Evolutionary conservation across 2,113 vertebrate species (phyloP).

Genomic region (Psilopsiagon aurifrons): DNA sequence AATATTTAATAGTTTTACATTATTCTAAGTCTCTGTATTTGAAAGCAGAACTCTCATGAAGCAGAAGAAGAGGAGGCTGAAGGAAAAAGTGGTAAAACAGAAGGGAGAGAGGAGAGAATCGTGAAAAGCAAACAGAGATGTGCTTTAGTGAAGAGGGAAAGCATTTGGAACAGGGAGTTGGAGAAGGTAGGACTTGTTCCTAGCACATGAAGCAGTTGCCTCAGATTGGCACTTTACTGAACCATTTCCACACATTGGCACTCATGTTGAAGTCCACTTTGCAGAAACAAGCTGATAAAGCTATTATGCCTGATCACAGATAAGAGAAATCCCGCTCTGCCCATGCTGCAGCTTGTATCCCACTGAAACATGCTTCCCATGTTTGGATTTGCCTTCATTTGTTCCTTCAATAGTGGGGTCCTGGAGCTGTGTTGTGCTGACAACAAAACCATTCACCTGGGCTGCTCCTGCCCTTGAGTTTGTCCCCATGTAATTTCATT

Average conservation of each 20-base stretch:
- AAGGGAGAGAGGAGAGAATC: not conserved
- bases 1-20: not conserved
- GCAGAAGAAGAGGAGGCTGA: not conserved
- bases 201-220: not conserved
- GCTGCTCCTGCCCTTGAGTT: constrained; percentile 1
- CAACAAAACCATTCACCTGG: not conserved
- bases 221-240: not conserved
- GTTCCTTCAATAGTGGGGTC: not conserved
- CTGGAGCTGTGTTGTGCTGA: not conserved
- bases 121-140: not conserved
- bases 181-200: not conserved
- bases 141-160: not conserved
- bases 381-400: constrained; percentile 16
- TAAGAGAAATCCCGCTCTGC: rapidly evolving
- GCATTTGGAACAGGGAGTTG: not conserved
- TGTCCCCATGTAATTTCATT: not conserved
- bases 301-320: not conserved
- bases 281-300: not conserved
- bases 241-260: not conserved
- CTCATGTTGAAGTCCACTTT: not conserved
- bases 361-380: not conserved
- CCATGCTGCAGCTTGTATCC: rapidly evolving
- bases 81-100: not conserved
- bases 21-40: not conserved
- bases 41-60: not conserved